A percentile compares a stretch with the other conserved stretches of the same genome.
These are phyloP conservation scores for Unio pictorum DNA, from an alignment of 2,888 invertebrate genomes.

Conservation along the genomic window DNA sequence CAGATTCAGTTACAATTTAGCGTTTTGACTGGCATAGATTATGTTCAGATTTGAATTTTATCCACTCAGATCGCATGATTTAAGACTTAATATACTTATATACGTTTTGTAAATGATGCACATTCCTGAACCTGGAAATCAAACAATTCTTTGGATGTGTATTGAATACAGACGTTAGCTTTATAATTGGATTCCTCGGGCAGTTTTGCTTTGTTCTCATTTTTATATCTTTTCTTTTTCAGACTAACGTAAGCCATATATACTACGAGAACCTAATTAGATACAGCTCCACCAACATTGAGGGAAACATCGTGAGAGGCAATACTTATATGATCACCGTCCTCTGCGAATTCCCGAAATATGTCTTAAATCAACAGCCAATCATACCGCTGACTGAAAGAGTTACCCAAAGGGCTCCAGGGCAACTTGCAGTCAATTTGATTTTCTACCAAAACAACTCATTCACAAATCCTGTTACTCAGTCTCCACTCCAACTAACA, in stretches of 20 bases:
- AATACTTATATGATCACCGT: slow-evolving; percentile 58
- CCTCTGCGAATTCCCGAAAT: slow-evolving; percentile 54
- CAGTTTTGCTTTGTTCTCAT: neutral
- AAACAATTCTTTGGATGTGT: too few species aligned
- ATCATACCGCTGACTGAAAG: slow-evolving; percentile 50
- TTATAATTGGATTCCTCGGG: neutral
- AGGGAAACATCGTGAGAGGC: slow-evolving; percentile 43
- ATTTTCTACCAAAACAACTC: slow-evolving; percentile 46
- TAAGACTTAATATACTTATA: too few species aligned
- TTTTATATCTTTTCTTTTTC: slow-evolving; percentile 15
- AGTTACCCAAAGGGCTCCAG: slow-evolving; percentile 51
- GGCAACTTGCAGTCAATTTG: slow-evolving; percentile 50
- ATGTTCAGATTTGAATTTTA: too few species aligned
- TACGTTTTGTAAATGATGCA: too few species aligned
- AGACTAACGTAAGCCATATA: slow-evolving; percentile 63
- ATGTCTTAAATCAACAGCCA: slow-evolving; percentile 24
- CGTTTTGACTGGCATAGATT: too few species aligned
- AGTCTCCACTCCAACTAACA: slow-evolving; percentile 53
- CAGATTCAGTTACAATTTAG: too few species aligned
- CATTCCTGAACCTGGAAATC: too few species aligned
- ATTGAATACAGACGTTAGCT: too few species aligned
- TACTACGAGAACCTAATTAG: slow-evolving; percentile 55
- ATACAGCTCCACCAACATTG: slow-evolving; percentile 47
- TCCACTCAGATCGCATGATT: too few species aligned
- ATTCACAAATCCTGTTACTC: slow-evolving; percentile 40